phyloP scores from a whole-genome alignment of 2,888 invertebrate genomes.

The Drosophila barbarae region DNA sequence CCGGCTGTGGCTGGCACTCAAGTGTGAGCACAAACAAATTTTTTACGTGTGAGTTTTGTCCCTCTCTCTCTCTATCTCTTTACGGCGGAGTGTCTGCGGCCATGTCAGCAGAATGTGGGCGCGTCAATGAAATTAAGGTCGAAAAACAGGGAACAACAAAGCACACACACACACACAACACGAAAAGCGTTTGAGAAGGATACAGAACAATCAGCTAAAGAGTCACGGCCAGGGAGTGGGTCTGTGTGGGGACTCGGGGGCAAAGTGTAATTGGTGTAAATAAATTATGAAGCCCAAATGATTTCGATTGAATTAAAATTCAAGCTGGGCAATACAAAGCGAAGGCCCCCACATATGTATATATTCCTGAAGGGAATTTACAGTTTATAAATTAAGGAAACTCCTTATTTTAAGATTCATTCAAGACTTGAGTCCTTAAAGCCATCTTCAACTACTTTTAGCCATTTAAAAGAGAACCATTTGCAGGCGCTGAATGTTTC shows the following conservation, averaged over 20 bases:
- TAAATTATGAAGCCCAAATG: conserved; percentile 28
- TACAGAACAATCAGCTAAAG: conserved; percentile 38
- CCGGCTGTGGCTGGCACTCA: conserved; percentile 48
- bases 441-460: neutral
- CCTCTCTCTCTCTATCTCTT: neutral
- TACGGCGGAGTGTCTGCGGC: conserved; percentile 24
- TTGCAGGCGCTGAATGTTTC: conserved; percentile 18
- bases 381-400: neutral
- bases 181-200: conserved; percentile 29
- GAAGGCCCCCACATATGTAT: neutral
- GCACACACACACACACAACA: conserved; percentile 11
- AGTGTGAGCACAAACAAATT: conserved; percentile 61
- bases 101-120: conserved; percentile 57
- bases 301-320: conserved; percentile 34
- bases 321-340: neutral
- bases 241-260: conserved; percentile 8
- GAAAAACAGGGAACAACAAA: conserved; percentile 20
- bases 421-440: neutral
- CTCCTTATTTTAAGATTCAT: neutral
- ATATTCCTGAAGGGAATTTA: neutral
- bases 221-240: conserved; percentile 14
- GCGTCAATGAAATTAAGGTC: conserved; percentile 63
- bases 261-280: conserved; percentile 28
- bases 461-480: conserved; percentile 10
- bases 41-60: conserved; percentile 34